Conservation (phyloP, 35 echinoderm and acorn worm species). For the Holothuria glaberrima region DNA sequence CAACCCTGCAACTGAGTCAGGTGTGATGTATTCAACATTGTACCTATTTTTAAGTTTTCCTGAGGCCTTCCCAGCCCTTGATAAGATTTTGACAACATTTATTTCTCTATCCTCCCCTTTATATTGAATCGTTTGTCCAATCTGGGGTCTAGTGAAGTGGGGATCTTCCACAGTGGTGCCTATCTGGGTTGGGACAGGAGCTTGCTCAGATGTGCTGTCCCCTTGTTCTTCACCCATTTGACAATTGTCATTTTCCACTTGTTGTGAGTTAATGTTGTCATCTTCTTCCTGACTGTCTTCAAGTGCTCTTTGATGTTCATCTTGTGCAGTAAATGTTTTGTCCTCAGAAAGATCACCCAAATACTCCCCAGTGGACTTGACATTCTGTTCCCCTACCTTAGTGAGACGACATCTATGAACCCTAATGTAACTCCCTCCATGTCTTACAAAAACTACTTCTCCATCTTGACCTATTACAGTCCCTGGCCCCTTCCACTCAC, state of each 20-base stretch:
- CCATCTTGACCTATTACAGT: slow-evolving; percentile 49
- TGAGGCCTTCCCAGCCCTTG: slow-evolving; percentile 31
- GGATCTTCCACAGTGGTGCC: not conserved
- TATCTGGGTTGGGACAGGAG: not conserved
- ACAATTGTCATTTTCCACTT: not conserved
- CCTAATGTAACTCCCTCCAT: slow-evolving; percentile 10
- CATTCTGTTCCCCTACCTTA: not conserved
- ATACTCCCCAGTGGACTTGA: not conserved
- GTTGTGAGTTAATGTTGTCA: not conserved
- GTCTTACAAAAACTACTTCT: slow-evolving; percentile 11
- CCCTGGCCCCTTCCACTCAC: slow-evolving; percentile 34
- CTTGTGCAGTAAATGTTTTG: not conserved
- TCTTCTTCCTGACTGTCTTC: not conserved
- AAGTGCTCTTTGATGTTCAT: not conserved
- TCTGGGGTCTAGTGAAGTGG: not conserved
- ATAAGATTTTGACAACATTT: slow-evolving; percentile 11
- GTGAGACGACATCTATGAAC: not conserved
- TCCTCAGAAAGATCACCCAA: not conserved
- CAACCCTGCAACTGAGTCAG: not conserved
- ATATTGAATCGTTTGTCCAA: slow-evolving; percentile 9
- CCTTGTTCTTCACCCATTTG: not conserved
- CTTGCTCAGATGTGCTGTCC: not conserved
- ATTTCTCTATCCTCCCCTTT: not conserved
- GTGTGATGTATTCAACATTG: slow-evolving; percentile 36
- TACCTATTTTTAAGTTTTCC: slow-evolving; percentile 30